These are phyloP conservation scores for Cairina moschata DNA, from an alignment of 2,113 vertebrate genomes.

Conservation along the genomic window DNA sequence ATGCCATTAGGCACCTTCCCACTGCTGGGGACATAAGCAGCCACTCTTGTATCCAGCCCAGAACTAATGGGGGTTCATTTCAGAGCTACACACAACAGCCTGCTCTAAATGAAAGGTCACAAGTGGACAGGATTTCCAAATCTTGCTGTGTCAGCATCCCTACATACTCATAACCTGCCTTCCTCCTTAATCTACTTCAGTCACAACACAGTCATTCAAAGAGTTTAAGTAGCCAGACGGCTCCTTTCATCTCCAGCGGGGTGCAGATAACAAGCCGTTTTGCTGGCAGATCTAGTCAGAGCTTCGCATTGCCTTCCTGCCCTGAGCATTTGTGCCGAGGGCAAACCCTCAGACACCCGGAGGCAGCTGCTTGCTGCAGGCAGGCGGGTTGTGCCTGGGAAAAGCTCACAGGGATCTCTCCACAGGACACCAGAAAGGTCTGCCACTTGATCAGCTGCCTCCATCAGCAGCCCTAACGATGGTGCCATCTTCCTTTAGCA, in stretches of 20 bases:
- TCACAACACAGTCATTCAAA: not conserved
- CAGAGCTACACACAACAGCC: fast-evolving
- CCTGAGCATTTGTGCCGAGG: not conserved
- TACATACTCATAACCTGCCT: not conserved
- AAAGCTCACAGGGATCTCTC: not conserved
- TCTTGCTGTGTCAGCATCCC: not conserved
- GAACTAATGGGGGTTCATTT: not conserved
- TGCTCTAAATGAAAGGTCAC: not conserved
- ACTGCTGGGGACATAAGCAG: not conserved
- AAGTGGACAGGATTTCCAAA: not conserved
- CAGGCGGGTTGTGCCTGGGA: not conserved
- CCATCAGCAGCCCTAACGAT: not conserved
- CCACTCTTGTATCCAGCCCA: not conserved
- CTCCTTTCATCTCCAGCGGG: conserved; percentile 47
- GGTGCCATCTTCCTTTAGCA: not conserved
- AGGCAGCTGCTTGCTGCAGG: conserved; percentile 39
- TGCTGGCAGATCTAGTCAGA: conserved; percentile 35
- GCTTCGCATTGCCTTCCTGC: not conserved
- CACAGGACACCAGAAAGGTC: fast-evolving
- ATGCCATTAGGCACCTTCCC: not conserved
- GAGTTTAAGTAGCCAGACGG: not conserved
- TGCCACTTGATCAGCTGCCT: not conserved
- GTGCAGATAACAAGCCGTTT: conserved; percentile 34
- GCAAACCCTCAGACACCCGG: conserved; percentile 11
- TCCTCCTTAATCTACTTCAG: not conserved